Evolutionary conservation across 2,888 invertebrate species (phyloP).

Genomic region (Rhamphomyia laevipes): DNA sequence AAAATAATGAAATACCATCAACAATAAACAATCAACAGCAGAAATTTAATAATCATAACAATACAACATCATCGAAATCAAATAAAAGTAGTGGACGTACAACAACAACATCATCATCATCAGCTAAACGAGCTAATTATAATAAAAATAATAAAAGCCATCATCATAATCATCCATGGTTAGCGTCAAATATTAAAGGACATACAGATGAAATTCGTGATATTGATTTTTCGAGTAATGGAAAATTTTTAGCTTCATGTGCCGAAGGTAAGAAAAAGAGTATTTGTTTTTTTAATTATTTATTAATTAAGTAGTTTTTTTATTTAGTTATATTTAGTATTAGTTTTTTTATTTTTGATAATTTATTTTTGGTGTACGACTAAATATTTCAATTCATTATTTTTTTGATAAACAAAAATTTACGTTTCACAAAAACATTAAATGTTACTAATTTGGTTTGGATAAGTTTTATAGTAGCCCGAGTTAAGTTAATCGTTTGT

Average conservation of each 20-base stretch:
- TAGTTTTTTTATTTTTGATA: background rate
- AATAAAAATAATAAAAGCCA: background rate
- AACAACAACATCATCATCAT: background rate
- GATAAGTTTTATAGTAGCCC: no score
- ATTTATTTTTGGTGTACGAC: background rate
- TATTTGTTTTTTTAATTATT: background rate
- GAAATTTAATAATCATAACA: background rate
- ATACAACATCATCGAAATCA: background rate
- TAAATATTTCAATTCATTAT: background rate
- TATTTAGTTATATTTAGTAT: background rate
- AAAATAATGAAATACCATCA: background rate
- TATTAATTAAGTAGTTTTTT: background rate
- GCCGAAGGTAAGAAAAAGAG: slow-evolving; percentile 26
- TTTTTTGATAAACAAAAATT: background rate
- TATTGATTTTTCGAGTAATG: slow-evolving; percentile 73
- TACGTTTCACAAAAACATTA: no score
- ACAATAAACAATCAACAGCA: no score
- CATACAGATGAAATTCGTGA: slow-evolving; percentile 64
- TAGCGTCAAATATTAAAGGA: slow-evolving; percentile 67
- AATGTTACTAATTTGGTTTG: no score
- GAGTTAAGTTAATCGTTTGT: no score
- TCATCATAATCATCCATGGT: slow-evolving; percentile 54
- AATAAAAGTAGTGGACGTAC: background rate
- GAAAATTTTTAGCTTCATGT: slow-evolving; percentile 50
- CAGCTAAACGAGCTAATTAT: background rate